These are phyloP conservation scores for Callorhinus ursinus DNA, from an alignment of 2,113 vertebrate genomes.

Conservation along the genomic window DNA sequence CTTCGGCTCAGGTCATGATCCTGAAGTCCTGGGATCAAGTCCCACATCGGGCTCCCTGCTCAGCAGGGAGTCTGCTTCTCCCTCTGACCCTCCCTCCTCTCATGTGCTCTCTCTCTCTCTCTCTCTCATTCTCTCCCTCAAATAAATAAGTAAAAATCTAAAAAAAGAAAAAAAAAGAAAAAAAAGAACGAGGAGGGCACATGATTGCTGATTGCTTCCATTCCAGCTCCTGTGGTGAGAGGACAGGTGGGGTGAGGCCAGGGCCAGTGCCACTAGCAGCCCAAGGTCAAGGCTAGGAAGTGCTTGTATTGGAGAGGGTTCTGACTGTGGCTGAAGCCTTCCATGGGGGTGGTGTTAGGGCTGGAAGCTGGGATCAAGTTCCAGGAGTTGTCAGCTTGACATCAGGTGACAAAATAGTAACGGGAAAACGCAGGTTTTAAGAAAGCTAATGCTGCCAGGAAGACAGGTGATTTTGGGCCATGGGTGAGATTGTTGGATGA, in stretches of 20 bases:
- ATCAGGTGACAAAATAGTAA: not conserved
- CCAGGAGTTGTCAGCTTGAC: not conserved
- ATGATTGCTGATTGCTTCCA: rapidly evolving
- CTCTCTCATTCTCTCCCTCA: too few relatives aligned
- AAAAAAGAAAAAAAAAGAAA: too few relatives aligned
- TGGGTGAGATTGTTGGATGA: not conserved
- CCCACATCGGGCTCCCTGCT: too few relatives aligned
- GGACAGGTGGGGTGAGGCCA: rapidly evolving
- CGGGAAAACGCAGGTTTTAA: not conserved
- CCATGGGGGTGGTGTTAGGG: not conserved
- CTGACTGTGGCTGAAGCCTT: not conserved
- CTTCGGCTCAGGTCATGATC: too few relatives aligned
- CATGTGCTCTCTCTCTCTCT: too few relatives aligned
- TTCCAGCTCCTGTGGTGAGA: not conserved
- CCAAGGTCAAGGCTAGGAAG: not conserved
- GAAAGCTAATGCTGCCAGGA: not conserved
- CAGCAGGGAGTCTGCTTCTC: too few relatives aligned
- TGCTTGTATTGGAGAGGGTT: not conserved
- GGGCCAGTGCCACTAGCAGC: not conserved
- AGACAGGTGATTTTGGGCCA: not conserved
- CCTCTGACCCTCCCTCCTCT: too few relatives aligned
- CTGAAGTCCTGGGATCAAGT: too few relatives aligned
- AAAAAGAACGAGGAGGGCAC: not conserved
- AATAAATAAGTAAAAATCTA: too few relatives aligned
- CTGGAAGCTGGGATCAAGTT: not conserved